Base-by-base conservation (phyloP, 2,113 vertebrate genomes). In the Alces alces region DNA sequence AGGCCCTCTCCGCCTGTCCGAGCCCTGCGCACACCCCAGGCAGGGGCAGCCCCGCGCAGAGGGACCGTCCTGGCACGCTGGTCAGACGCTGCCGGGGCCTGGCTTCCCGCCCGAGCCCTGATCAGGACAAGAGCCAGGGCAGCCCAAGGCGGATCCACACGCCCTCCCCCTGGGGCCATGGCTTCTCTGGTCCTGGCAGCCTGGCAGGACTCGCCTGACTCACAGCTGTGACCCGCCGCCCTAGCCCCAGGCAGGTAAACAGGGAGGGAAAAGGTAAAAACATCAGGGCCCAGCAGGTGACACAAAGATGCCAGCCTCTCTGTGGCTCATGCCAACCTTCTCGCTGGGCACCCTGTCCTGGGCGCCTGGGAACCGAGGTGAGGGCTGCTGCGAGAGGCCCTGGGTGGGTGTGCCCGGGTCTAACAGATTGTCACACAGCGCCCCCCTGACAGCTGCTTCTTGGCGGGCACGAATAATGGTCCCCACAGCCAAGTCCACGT, bases 201-300 rank as follows among this genome's bases (percentile, higher is more conserved):
- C 94, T 94, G 92, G 58, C 64, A 7, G 82, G 95, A 85, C 80
- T 93, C 90, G 79, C 95, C 90, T 83, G 87, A 98, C 95, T 96
- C 96, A 96, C 87, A 66, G 47, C 95, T 93, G 93, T 96, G 95
- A 90, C 92, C 95, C 89, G 66, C 92, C 6, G 5, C 86, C 86
- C 83, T 64, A 7, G 84, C 87, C 64, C 14, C 0, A 43, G 43
- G 66, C 80, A 78, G 79, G 90, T 58, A 61, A 89, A 93, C 33
- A 79, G 50, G 36, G n/a, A 90, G 23, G 82, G 10, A 28, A 85
- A 50, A 66, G 50, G 33, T 36, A 54, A 80, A 80, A 27, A 36
- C 50, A 73, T 52, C 70, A 84, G 79, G 78, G 52, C 60, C 36
- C 82, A 27, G 15, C 33, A 60, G 86, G 85, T 85, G 47, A 70